phyloP scores from a whole-genome alignment of 2,888 invertebrate genomes.

The Drosophila quinaria region DNA sequence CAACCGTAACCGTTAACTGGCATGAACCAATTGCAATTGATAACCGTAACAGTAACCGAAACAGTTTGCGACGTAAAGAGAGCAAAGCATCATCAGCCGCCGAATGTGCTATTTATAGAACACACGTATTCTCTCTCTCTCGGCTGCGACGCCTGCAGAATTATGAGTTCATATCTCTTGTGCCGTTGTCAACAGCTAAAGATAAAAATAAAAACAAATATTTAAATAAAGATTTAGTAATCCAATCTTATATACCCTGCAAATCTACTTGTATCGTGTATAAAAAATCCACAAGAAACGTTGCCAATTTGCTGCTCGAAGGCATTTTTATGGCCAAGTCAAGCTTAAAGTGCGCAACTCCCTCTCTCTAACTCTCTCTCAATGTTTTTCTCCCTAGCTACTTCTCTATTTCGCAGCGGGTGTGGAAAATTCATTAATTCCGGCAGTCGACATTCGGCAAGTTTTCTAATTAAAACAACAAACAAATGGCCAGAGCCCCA shows the following conservation, averaged over 20 bases:
- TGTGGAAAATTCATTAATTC: slow-evolving; percentile 72
- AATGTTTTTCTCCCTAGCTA: not conserved
- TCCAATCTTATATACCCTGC: not conserved
- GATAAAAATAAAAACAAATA: too few relatives aligned
- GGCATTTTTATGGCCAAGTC: slow-evolving; percentile 64
- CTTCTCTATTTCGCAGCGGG: not conserved
- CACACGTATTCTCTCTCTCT: too few relatives aligned
- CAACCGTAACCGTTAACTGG: too few relatives aligned
- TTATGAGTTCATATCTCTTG: too few relatives aligned
- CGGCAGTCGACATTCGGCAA: slow-evolving; percentile 61
- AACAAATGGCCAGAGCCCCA: slow-evolving; percentile 71
- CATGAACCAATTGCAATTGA: too few relatives aligned
- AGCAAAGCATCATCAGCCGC: too few relatives aligned
- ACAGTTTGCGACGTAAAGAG: too few relatives aligned
- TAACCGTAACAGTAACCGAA: too few relatives aligned
- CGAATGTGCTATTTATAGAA: too few relatives aligned
- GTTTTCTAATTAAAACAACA: slow-evolving; percentile 82
- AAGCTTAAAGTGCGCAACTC: slow-evolving; percentile 1
- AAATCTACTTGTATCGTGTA: not conserved
- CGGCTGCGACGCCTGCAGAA: too few relatives aligned
- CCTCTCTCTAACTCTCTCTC: not conserved
- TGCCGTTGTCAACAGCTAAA: too few relatives aligned
- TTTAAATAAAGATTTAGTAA: too few relatives aligned
- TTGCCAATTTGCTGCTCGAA: slow-evolving; percentile 64
- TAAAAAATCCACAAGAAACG: slow-evolving; percentile 37